A percentile compares a stretch with the other conserved stretches of the same genome.
Conservation (phyloP, 1,140 invertebrate genomes). For the Stenopsyche tienmushanensis region DNA sequence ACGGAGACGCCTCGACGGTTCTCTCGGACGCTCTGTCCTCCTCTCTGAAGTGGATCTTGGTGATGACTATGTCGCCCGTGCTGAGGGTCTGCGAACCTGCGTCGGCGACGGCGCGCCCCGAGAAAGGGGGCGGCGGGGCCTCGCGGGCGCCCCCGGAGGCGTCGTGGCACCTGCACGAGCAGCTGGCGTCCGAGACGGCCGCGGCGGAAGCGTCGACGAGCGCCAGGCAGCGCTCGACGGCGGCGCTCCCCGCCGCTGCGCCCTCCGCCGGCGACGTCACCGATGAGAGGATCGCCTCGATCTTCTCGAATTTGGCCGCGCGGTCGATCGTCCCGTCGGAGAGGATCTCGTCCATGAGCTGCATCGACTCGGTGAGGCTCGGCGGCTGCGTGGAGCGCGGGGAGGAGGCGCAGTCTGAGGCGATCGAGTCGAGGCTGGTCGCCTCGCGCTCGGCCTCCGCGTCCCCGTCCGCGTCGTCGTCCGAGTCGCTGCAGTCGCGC, state of each 20-base stretch:
- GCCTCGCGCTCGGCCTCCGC: slow-evolving; percentile 75
- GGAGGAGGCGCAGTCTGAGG: slow-evolving; percentile 71
- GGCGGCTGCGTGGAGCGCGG: slow-evolving; percentile 76
- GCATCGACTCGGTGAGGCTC: slow-evolving; percentile 89
- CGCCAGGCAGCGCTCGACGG: slow-evolving; percentile 53
- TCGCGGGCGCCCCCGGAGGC: slow-evolving; percentile 41
- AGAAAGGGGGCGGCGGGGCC: not conserved
- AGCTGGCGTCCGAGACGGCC: slow-evolving; percentile 51
- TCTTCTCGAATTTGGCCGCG: slow-evolving; percentile 81
- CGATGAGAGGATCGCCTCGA: slow-evolving; percentile 81
- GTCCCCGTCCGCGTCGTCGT: slow-evolving; percentile 68
- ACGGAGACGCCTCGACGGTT: slow-evolving; percentile 54
- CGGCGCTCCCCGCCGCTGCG: slow-evolving; percentile 49
- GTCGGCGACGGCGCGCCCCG: slow-evolving; percentile 17
- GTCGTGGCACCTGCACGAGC: slow-evolving; percentile 59
- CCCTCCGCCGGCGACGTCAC: slow-evolving; percentile 61
- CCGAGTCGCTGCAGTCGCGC: slow-evolving; percentile 65
- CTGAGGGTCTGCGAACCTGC: slow-evolving; percentile 80
- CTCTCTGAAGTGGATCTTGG: slow-evolving; percentile 82
- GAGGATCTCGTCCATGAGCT: slow-evolving; percentile 82
- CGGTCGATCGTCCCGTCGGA: slow-evolving; percentile 81
- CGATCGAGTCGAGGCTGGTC: slow-evolving; percentile 74
- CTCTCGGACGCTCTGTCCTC: slow-evolving; percentile 61
- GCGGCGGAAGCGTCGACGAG: slow-evolving; percentile 53
- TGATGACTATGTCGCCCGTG: slow-evolving; percentile 92